Conservation (phyloP, 2,888 invertebrate genomes). For the Terebella lapidaria region DNA sequence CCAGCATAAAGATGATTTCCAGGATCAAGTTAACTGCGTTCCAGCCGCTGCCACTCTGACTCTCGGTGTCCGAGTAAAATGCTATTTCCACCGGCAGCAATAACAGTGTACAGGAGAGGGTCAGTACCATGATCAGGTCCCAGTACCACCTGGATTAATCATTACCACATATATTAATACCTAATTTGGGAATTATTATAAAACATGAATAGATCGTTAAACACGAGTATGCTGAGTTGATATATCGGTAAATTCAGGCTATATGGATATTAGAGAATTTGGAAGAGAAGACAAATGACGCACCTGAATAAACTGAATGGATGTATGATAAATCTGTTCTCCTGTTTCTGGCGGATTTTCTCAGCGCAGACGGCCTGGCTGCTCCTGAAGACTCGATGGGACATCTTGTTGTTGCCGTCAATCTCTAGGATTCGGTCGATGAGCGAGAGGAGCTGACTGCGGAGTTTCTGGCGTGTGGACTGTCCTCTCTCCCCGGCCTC, state of each 20-base stretch:
- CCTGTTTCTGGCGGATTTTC: background rate
- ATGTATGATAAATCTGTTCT: conserved; percentile 7
- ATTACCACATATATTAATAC: too few species aligned
- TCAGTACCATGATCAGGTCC: conserved; percentile 7
- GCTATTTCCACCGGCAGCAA: conserved; percentile 3
- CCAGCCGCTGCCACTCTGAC: background rate
- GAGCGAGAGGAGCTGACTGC: too few species aligned
- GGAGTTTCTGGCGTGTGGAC: too few species aligned
- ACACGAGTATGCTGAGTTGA: too few species aligned
- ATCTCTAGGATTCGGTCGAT: background rate
- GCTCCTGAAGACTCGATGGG: background rate
- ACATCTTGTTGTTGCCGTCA: background rate
- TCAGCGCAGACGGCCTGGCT: background rate
- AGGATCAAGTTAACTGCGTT: background rate
- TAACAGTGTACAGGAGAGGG: conserved; percentile 1
- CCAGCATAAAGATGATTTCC: background rate
- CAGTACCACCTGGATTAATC: conserved; percentile 9
- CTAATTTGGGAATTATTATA: background rate
- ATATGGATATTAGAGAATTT: background rate
- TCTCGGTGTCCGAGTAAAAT: background rate
- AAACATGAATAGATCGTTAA: too few species aligned
- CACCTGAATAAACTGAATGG: conserved; percentile 8
- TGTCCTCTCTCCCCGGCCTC: too few species aligned
- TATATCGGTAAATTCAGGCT: too few species aligned
- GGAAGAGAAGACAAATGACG: background rate